Conservation (phyloP, 2,797 vertebrate genomes). For the Euthynnus affinis region DNA sequence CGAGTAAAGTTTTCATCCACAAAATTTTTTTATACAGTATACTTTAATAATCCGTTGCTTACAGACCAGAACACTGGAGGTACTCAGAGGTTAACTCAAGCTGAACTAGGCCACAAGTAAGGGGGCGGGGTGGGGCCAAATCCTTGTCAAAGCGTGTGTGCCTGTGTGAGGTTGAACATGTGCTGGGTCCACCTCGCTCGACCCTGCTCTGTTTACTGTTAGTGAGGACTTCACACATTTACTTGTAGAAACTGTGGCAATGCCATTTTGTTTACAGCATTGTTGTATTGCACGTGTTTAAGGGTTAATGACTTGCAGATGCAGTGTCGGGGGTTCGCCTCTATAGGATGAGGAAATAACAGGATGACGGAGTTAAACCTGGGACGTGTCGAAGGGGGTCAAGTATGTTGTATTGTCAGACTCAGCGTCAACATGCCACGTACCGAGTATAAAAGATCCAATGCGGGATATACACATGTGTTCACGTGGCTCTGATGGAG, state of each 20-base stretch:
- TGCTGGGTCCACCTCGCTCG: slow-evolving; percentile 45
- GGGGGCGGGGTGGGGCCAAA: slow-evolving; percentile 18
- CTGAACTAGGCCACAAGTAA: slow-evolving; percentile 58
- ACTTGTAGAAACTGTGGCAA: slow-evolving; percentile 57
- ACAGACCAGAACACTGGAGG: slow-evolving; percentile 22
- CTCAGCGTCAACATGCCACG: slow-evolving; percentile 53
- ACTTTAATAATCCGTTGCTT: slow-evolving; percentile 11
- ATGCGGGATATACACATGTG: slow-evolving; percentile 41
- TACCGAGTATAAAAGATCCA: slow-evolving; percentile 27
- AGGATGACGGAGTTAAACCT: slow-evolving; percentile 61
- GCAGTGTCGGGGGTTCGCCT: slow-evolving; percentile 67
- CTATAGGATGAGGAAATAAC: slow-evolving; percentile 52
- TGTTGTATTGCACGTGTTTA: slow-evolving; percentile 69
- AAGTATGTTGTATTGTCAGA: slow-evolving; percentile 48
- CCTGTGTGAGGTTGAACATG: slow-evolving; percentile 73
- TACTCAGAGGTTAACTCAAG: slow-evolving; percentile 55
- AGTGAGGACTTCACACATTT: slow-evolving; percentile 68
- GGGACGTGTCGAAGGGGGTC: slow-evolving; percentile 54
- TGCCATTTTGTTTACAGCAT: slow-evolving; percentile 76
- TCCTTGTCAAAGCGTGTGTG: slow-evolving; percentile 57
- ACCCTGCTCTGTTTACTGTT: slow-evolving; percentile 78
- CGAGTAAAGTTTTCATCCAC: background rate
- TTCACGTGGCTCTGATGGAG: slow-evolving; percentile 37
- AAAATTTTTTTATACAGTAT: background rate
- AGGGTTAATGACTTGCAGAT: slow-evolving; percentile 84